Conservation (phyloP, 2,797 vertebrate species). For the Brachyalestes nurse region DNA sequence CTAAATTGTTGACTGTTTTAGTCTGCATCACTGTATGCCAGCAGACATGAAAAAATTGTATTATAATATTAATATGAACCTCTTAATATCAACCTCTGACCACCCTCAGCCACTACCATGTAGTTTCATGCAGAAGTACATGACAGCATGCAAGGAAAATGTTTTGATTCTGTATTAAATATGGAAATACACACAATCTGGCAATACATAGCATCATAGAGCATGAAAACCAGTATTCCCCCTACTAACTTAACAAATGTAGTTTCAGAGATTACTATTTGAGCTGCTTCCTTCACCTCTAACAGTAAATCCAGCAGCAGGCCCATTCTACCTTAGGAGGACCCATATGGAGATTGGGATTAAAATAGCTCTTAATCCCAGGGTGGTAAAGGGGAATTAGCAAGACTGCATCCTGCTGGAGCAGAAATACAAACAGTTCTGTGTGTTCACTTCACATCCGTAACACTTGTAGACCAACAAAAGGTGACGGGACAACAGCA, state of each 20-base stretch:
- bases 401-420: slow-evolving; percentile 63
- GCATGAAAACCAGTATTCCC: background rate
- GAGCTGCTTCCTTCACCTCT: slow-evolving; percentile 35
- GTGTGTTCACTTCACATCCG: slow-evolving; percentile 10
- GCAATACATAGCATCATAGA: background rate
- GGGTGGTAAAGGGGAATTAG: slow-evolving; percentile 76
- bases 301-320: slow-evolving; percentile 64
- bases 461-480: background rate
- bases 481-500: background rate
- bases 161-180: too few species aligned
- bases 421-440: slow-evolving; percentile 57
- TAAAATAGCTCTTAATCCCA: slow-evolving; percentile 80
- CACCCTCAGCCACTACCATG: too few species aligned
- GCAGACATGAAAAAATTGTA: too few species aligned
- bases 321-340: slow-evolving; percentile 67
- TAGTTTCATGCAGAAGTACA: too few species aligned
- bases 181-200: background rate
- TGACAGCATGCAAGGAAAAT: too few species aligned
- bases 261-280: slow-evolving; percentile 12
- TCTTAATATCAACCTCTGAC: too few species aligned
- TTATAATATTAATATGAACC: too few species aligned
- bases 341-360: slow-evolving; percentile 77
- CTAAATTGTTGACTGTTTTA: too few species aligned
- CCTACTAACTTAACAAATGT: background rate
- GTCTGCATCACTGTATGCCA: too few species aligned